A percentile compares a stretch with the other conserved stretches of the same genome.
These are phyloP conservation scores for Zosterops japonicus DNA, from an alignment of 2,113 vertebrate species.

Conservation along the genomic window DNA sequence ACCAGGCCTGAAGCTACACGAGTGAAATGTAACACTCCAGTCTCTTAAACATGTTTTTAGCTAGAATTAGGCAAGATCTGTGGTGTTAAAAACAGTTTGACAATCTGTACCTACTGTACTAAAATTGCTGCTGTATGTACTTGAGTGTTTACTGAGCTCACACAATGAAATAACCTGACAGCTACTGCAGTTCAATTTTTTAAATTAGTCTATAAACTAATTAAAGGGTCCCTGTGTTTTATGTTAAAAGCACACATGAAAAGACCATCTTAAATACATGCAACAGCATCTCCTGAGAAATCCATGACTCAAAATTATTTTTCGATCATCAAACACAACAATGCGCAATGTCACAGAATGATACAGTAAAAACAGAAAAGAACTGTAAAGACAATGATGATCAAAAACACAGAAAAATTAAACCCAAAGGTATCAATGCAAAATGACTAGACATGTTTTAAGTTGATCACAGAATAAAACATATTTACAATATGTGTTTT, in stretches of 20 bases:
- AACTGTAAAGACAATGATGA: neutral
- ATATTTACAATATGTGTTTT: neutral
- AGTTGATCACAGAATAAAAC: neutral
- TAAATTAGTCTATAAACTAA: slow-evolving; percentile 26
- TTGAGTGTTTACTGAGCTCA: neutral
- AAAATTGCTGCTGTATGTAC: neutral
- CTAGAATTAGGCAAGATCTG: neutral
- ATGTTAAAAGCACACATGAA: neutral
- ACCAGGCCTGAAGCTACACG: neutral
- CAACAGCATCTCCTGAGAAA: slow-evolving; percentile 52
- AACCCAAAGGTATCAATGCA: neutral
- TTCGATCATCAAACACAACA: slow-evolving; percentile 47
- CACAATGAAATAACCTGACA: neutral
- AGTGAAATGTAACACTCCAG: neutral
- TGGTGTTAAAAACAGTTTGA: neutral
- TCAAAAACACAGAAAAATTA: neutral
- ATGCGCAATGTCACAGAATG: slow-evolving; percentile 36
- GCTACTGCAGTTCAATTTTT: slow-evolving; percentile 6
- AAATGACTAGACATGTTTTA: neutral
- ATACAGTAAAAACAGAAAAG: slow-evolving; percentile 24
- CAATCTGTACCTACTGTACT: neutral
- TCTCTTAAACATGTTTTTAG: neutral
- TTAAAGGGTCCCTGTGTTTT: neutral
- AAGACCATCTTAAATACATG: neutral
- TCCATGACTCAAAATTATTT: slow-evolving; percentile 61